Percentiles rank a stretch among this genome's conserved stretches.
Evolutionary conservation across 1,140 invertebrate species (phyloP).

Genomic region (Nomia melanderi): DNA sequence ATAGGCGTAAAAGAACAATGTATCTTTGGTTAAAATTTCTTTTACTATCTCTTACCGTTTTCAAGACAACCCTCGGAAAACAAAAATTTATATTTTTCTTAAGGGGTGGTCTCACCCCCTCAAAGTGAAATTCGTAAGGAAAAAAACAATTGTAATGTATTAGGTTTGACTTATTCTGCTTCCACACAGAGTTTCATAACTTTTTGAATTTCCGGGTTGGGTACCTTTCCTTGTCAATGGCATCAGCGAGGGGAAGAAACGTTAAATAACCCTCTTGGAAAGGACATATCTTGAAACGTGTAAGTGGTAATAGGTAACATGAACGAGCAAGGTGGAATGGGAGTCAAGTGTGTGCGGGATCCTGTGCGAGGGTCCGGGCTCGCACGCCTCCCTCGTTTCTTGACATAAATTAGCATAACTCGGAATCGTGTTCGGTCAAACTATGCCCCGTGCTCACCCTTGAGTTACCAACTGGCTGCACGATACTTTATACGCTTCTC

Average conservation of each 20-base stretch:
- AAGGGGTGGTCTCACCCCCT: no score
- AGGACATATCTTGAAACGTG: slow-evolving; percentile 29
- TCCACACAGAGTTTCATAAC: no score
- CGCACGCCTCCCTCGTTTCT: slow-evolving; percentile 56
- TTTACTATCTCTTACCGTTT: no score
- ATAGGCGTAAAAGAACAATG: no score
- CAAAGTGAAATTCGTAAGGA: no score
- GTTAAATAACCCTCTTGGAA: slow-evolving; percentile 12
- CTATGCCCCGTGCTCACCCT: slow-evolving; percentile 33
- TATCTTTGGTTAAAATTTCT: no score
- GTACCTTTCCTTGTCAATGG: no score
- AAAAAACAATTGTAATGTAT: no score
- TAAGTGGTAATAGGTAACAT: slow-evolving; percentile 38
- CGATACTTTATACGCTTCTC: slow-evolving; percentile 24
- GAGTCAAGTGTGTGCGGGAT: slow-evolving; percentile 31
- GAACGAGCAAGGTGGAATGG: slow-evolving; percentile 32
- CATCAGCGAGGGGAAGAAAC: neutral
- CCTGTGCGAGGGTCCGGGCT: slow-evolving; percentile 49
- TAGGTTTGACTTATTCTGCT: no score
- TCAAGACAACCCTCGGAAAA: no score
- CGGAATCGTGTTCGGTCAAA: slow-evolving; percentile 48
- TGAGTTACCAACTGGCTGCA: slow-evolving; percentile 24
- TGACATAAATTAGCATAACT: slow-evolving; percentile 72
- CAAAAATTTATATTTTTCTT: no score
- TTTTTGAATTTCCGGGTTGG: slow-evolving; percentile 22